phyloP scores from a whole-genome alignment of 1,140 invertebrate species.

The Eumaeus atala region DNA sequence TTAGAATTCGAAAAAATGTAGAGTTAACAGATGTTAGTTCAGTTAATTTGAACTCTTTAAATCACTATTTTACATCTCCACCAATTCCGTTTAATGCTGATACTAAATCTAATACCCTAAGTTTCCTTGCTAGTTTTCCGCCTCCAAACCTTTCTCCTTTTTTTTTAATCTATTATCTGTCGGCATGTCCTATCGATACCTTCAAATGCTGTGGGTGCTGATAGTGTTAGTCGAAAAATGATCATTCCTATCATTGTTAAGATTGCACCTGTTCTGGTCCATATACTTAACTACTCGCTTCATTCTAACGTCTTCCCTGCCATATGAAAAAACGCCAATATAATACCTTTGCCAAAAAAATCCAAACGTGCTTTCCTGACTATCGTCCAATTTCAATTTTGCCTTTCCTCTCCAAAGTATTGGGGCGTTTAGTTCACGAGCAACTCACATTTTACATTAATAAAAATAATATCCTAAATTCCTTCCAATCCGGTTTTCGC shows the following conservation, averaged over 20 bases:
- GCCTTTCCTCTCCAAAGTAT: too few species aligned
- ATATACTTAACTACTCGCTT: conserved; percentile 13
- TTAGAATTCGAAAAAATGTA: background rate
- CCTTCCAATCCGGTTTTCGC: too few species aligned
- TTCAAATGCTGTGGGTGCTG: conserved; percentile 13
- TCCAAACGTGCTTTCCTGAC: background rate
- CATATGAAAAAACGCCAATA: conserved; percentile 4
- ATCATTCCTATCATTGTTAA: conserved; percentile 14
- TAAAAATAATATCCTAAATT: too few species aligned
- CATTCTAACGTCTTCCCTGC: background rate
- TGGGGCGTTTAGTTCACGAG: too few species aligned
- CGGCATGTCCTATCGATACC: conserved; percentile 8
- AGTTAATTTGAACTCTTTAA: background rate
- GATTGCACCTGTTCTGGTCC: conserved; percentile 1
- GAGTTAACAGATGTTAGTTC: background rate
- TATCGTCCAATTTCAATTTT: too few species aligned
- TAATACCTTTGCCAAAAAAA: conserved; percentile 17
- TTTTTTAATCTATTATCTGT: background rate
- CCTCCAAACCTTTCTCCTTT: background rate
- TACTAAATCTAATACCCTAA: background rate
- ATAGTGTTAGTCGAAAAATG: conserved; percentile 14
- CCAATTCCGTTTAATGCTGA: background rate
- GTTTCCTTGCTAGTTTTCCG: background rate
- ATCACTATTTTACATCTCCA: background rate
- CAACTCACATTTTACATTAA: too few species aligned